Evolutionary conservation across 2,113 vertebrate species (phyloP).

Genomic region (Ivindomyrus marchei): DNA sequence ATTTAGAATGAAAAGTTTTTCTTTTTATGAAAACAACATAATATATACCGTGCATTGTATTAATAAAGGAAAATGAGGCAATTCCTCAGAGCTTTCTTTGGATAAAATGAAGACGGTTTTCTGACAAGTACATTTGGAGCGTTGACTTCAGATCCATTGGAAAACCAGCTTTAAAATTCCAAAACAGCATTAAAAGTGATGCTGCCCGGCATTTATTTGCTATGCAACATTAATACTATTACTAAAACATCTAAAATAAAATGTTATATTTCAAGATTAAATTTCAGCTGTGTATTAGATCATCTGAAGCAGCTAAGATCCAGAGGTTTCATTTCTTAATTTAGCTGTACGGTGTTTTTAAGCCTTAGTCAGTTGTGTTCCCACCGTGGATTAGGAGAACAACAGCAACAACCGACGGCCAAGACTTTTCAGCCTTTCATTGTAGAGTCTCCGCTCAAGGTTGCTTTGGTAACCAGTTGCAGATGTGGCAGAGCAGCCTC

Average conservation of each 20-base stretch:
- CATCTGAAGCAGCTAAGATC: not conserved
- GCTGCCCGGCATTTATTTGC: slow-evolving; percentile 12
- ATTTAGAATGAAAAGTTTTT: slow-evolving; percentile 28
- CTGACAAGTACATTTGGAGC: slow-evolving; percentile 6
- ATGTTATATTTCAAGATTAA: not conserved
- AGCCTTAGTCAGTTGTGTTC: not conserved
- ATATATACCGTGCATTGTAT: slow-evolving; percentile 19
- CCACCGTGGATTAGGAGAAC: not conserved
- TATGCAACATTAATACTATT: not conserved
- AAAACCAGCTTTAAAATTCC: slow-evolving; percentile 3
- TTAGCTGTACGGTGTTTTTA: not conserved
- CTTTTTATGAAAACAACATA: slow-evolving; percentile 31
- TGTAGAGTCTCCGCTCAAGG: slow-evolving; percentile 26
- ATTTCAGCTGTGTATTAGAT: not conserved
- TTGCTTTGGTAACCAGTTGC: slow-evolving; percentile 50
- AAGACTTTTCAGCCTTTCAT: not conserved
- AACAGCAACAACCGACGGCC: not conserved
- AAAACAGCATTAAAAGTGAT: not conserved
- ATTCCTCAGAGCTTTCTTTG: slow-evolving; percentile 22
- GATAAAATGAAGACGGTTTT: slow-evolving; percentile 21
- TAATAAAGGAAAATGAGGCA: slow-evolving; percentile 29
- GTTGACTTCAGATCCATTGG: not conserved
- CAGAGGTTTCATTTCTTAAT: not conserved
- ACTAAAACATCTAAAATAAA: not conserved
- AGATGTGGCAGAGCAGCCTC: slow-evolving; percentile 49